Evolutionary conservation across 1,140 invertebrate species (phyloP), one percentile per base, ranked within the genome.

Genomic region (Paraescarpia echinospica): DNA sequence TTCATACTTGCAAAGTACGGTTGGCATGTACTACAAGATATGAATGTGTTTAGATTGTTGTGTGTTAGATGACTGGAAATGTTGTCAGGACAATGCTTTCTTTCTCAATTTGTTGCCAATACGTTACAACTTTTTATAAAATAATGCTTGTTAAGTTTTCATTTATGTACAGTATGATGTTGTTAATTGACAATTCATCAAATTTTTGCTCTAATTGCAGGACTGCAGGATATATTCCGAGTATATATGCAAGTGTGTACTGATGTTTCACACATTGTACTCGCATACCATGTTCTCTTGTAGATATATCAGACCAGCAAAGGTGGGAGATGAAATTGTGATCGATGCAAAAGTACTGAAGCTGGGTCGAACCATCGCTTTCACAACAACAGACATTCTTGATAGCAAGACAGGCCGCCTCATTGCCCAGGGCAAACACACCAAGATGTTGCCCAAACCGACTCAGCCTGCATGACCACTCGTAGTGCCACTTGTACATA

Each of bases 341-440:
- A 97, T 99, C 34, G 97, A 98, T 95, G 98, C 98, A 0, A 97
- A 97, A 91, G 98, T 98, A 5, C 96, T 97, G n/a, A 98, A 97
- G 96, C 95, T 97, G 41, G 98, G 98, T 1, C 97, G 97, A 93
- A 98, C 96, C 51, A 95, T 99, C 88, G 98, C 98, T 1, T 99
- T 98, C 95, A 96, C 98, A 1, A 97, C 97, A 94, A 97, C 98
- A 1, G 97, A 98, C 93, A 96, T 99, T 77, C 59, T 77, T 22
- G 97, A 98, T 92, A 98, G 98, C 95, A 96, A 96, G 14, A 97
- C 97, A 92, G 97, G 97, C 93, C 96, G 97, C 92, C 93, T 99
- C 8, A 95, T 99, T 93, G 98, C 98, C 34, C 97, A 97, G 93
- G 98, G 98, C 89, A 96, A 97, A 93, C 98, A 99, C 94, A 98